Evolutionary conservation across 2,888 invertebrate genomes (phyloP).

Genomic region (Nymphalis polychloros): DNA sequence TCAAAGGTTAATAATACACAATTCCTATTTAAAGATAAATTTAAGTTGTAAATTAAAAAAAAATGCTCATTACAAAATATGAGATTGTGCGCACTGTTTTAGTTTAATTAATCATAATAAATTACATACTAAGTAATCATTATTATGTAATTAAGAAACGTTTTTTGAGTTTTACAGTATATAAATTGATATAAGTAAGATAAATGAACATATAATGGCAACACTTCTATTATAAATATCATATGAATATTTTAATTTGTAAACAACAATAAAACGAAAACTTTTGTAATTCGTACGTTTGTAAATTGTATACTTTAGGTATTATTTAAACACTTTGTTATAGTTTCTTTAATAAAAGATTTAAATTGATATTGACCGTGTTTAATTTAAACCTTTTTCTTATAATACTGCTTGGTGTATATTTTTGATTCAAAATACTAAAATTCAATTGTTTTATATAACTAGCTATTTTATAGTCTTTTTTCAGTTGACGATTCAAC

Average conservation of each 20-base stretch:
- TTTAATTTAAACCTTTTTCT: not conserved
- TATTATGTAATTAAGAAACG: no score
- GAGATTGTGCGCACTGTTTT: constrained; percentile 1
- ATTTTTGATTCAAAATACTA: no score
- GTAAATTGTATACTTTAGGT: constrained; percentile 5
- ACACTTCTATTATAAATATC: no score
- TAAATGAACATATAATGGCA: no score
- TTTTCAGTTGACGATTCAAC: not conserved
- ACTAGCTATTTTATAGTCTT: not conserved
- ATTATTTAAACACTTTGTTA: constrained; percentile 22
- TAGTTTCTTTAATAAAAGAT: constrained; percentile 24
- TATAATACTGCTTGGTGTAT: no score
- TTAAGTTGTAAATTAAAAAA: constrained; percentile 7
- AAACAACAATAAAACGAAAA: not conserved
- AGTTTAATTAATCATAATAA: not conserved
- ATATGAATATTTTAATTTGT: not conserved
- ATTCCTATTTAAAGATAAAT: not conserved
- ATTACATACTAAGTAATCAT: no score
- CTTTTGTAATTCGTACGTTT: constrained; percentile 10
- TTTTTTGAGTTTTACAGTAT: no score
- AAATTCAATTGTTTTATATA: no score
- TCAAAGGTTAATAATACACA: no score
- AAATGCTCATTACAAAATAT: constrained; percentile 8
- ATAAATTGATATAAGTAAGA: no score
- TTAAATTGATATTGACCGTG: not conserved